A percentile compares a stretch with the other conserved stretches of the same genome.
phyloP scores from a whole-genome alignment of 2,113 vertebrate species.

The Lepus timidus region DNA sequence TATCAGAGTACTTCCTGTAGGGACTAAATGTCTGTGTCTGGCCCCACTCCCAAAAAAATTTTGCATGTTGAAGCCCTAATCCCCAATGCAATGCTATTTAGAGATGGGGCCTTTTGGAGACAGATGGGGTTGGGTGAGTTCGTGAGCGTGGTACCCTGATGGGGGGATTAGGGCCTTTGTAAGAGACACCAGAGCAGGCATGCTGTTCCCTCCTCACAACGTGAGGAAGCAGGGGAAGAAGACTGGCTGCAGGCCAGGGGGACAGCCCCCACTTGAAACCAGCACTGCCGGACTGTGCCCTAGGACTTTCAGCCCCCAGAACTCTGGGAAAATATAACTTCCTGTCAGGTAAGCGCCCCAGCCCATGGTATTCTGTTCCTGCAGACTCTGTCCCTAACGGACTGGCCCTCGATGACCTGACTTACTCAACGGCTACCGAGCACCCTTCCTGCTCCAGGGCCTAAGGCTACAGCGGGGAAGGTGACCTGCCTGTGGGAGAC shows the following conservation, averaged over 20 bases:
- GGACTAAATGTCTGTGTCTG: neutral
- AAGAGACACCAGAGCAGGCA: neutral
- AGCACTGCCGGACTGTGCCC: neutral
- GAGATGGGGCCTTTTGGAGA: neutral
- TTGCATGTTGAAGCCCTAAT: neutral
- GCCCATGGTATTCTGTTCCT: neutral
- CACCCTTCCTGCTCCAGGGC: neutral
- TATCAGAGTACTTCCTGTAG: neutral
- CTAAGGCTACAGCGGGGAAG: neutral
- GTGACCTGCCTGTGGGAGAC: rapidly evolving
- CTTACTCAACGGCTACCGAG: neutral
- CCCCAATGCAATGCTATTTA: neutral
- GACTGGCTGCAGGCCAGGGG: neutral
- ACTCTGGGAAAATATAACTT: neutral
- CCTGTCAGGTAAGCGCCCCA: neutral
- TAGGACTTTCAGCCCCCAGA: neutral
- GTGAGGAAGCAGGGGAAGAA: neutral
- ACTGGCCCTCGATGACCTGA: too few species aligned
- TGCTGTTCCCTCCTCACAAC: too few species aligned
- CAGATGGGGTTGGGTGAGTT: neutral
- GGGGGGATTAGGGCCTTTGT: neutral
- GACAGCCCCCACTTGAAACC: neutral
- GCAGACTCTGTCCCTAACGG: neutral
- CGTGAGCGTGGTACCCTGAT: neutral
- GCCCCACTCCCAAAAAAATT: neutral